A percentile compares a stretch with the other conserved stretches of the same genome.
Conservation (phyloP, 2,797 vertebrate genomes). For the Molossus molossus region DNA sequence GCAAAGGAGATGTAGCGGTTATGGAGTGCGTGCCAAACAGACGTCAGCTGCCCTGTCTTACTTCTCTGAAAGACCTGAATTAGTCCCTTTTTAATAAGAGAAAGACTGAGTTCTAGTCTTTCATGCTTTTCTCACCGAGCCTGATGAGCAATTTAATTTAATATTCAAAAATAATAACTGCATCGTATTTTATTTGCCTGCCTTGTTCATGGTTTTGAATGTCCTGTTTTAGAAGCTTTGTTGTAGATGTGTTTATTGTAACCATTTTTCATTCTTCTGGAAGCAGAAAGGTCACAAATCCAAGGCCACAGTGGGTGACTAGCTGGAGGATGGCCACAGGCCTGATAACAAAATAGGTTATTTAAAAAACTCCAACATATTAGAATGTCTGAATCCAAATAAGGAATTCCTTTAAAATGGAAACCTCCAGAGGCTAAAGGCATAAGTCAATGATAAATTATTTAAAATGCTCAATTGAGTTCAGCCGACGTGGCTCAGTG, state of each 20-base stretch:
- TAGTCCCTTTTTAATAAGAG: background rate
- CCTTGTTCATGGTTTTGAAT: slow-evolving; percentile 15
- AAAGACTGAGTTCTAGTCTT: background rate
- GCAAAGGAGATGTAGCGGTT: background rate
- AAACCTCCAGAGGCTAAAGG: background rate
- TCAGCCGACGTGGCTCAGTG: too few species aligned
- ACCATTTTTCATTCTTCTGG: background rate
- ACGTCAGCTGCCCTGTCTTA: background rate
- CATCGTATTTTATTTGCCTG: background rate
- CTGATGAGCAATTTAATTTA: background rate
- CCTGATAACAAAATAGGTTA: background rate
- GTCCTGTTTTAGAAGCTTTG: background rate
- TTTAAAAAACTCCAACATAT: background rate
- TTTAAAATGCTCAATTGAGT: background rate
- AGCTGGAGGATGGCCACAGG: background rate
- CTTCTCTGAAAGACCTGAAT: background rate
- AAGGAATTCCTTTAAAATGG: background rate
- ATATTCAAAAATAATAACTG: background rate
- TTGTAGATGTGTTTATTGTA: background rate
- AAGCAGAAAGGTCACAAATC: slow-evolving; percentile 15
- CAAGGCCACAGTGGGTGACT: background rate
- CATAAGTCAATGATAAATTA: slow-evolving; percentile 7
- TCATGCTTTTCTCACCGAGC: background rate
- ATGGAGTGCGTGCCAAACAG: background rate
- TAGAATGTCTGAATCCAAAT: slow-evolving; percentile 43